Conservation (phyloP, 2,888 invertebrate species). For the Ichneumon xanthorius region DNA sequence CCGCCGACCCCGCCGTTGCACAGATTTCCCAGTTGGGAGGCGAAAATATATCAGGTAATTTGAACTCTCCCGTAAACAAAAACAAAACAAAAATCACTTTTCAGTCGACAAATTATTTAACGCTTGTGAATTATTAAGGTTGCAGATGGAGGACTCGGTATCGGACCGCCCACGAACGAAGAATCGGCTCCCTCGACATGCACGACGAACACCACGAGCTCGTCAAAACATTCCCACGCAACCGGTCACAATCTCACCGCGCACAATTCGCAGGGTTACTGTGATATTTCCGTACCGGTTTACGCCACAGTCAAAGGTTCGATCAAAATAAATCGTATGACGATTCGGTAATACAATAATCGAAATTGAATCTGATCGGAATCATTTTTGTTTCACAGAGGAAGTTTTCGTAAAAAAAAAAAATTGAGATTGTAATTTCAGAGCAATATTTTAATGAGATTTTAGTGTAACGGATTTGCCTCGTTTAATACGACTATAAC, state of each 20-base stretch:
- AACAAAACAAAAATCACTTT: background rate
- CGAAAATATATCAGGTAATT: constrained; percentile 96
- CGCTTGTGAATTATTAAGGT: constrained; percentile 73
- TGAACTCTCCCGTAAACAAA: background rate
- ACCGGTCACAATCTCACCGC: constrained; percentile 83
- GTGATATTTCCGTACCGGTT: constrained; percentile 96
- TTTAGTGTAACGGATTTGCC: too few relatives aligned
- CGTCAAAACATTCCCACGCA: constrained; percentile 83
- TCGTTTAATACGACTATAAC: too few relatives aligned
- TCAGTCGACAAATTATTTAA: background rate
- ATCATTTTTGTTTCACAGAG: too few relatives aligned
- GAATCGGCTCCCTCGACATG: constrained; percentile 81
- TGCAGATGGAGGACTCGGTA: constrained; percentile 83
- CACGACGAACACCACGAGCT: constrained; percentile 80
- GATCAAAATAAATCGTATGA: background rate
- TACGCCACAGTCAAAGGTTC: constrained; percentile 96
- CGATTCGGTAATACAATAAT: background rate
- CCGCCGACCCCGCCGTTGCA: constrained; percentile 97
- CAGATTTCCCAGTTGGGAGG: constrained; percentile 97
- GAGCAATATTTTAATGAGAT: too few relatives aligned
- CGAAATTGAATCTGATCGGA: too few relatives aligned
- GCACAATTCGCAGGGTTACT: constrained; percentile 91
- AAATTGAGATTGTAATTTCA: too few relatives aligned
- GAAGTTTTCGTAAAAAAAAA: too few relatives aligned
- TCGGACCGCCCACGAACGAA: constrained; percentile 82